Evolutionary conservation across 2,888 invertebrate species (phyloP).

Genomic region (Bimastos eiseni): DNA sequence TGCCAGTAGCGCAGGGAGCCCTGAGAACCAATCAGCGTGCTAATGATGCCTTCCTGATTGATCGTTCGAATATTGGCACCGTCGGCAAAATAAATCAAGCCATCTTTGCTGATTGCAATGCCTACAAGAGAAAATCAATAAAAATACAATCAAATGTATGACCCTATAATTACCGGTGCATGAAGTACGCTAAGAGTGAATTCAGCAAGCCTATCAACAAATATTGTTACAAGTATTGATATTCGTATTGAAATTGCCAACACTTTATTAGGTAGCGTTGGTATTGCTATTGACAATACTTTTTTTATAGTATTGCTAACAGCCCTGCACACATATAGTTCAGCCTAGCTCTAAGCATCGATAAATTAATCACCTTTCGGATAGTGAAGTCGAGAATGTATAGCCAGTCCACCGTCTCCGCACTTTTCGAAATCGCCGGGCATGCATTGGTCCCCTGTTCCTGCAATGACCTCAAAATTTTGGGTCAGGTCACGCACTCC

Average conservation of each 20-base stretch:
- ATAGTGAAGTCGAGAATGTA: conserved; percentile 83
- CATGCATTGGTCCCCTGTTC: conserved; percentile 86
- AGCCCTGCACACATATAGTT: too few species aligned
- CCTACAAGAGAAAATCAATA: conserved; percentile 65
- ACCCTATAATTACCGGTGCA: too few species aligned
- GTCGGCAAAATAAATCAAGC: conserved; percentile 95
- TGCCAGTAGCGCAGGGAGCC: conserved; percentile 93
- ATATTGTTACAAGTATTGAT: too few species aligned
- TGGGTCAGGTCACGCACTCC: conserved; percentile 59
- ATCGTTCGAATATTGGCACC: conserved; percentile 94
- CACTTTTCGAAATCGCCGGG: conserved; percentile 72
- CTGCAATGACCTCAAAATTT: conserved; percentile 93
- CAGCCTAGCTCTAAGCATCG: neutral
- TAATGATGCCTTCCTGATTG: conserved; percentile 87
- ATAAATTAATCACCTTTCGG: conserved; percentile 74
- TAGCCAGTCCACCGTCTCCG: conserved; percentile 90
- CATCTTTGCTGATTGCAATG: conserved; percentile 90
- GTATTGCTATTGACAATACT: too few species aligned
- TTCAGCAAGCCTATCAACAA: too few species aligned
- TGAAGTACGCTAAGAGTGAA: too few species aligned
- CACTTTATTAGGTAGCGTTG: too few species aligned
- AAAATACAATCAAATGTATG: neutral
- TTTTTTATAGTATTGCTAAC: too few species aligned
- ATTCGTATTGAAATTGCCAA: too few species aligned
- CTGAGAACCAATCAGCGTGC: conserved; percentile 93